These are phyloP conservation scores for Atta colombica DNA, from an alignment of 1,140 invertebrate genomes.

Conservation along the genomic window DNA sequence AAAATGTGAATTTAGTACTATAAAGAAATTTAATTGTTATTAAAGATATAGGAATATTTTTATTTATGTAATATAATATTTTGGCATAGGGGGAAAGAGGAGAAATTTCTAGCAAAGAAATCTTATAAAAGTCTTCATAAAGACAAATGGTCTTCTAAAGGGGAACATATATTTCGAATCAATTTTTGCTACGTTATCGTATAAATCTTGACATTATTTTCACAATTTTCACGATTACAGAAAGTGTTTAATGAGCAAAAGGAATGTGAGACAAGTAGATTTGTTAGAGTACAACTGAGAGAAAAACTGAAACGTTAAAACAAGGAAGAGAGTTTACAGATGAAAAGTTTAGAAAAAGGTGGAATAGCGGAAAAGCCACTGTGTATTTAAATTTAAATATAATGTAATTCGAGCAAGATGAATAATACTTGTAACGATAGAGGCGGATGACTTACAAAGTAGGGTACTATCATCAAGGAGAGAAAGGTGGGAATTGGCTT, in stretches of 20 bases:
- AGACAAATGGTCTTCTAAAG: not conserved
- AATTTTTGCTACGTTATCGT: constrained; percentile 72
- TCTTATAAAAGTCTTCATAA: not conserved
- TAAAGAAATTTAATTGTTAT: not conserved
- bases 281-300: constrained; percentile 53
- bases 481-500: constrained; percentile 54
- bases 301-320: constrained; percentile 63
- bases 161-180: constrained; percentile 59
- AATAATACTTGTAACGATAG: constrained; percentile 78
- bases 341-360: constrained; percentile 17
- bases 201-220: constrained; percentile 80
- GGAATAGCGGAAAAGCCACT: constrained; percentile 55
- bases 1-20: not conserved
- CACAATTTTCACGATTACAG: constrained; percentile 75
- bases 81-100: not conserved
- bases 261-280: constrained; percentile 66
- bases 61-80: not conserved
- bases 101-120: not conserved
- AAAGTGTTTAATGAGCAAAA: constrained; percentile 69
- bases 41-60: no score
- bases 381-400: constrained; percentile 83
- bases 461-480: not conserved
- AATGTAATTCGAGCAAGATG: constrained; percentile 83
- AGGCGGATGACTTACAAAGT: constrained; percentile 36
- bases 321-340: constrained; percentile 61